phyloP scores from a whole-genome alignment of 2,113 vertebrate genomes.

The Progne subis region DNA sequence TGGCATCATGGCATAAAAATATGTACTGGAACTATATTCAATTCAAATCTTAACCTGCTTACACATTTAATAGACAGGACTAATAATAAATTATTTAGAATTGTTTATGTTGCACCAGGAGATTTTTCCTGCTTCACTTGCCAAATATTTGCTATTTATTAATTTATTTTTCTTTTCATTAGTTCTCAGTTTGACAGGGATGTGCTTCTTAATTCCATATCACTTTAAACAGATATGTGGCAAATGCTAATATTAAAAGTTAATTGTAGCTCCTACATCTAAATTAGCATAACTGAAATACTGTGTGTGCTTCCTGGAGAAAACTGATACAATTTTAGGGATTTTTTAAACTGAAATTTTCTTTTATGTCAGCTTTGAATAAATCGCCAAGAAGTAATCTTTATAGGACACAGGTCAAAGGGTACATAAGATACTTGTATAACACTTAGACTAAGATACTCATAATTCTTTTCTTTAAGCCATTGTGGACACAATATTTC shows the following conservation, averaged over 20 bases:
- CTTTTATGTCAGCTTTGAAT: background rate
- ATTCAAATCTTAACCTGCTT: background rate
- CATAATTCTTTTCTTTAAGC: background rate
- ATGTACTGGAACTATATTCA: background rate
- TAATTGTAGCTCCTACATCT: background rate
- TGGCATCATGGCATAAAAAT: background rate
- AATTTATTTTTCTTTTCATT: background rate
- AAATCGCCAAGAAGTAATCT: background rate
- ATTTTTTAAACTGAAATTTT: background rate
- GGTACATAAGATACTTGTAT: background rate
- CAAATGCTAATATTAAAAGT: background rate
- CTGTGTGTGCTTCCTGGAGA: background rate
- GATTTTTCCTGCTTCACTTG: background rate
- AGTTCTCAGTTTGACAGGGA: background rate
- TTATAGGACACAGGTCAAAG: background rate
- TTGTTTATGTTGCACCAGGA: background rate
- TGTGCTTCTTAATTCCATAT: background rate
- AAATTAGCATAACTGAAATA: background rate
- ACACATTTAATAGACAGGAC: background rate
- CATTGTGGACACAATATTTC: background rate
- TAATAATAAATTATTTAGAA: background rate
- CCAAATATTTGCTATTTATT: background rate
- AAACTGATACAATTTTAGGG: background rate
- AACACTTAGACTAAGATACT: background rate
- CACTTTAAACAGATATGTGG: background rate